Evolutionary conservation across 2,113 vertebrate species (phyloP).

Genomic region (Chionomys nivalis): DNA sequence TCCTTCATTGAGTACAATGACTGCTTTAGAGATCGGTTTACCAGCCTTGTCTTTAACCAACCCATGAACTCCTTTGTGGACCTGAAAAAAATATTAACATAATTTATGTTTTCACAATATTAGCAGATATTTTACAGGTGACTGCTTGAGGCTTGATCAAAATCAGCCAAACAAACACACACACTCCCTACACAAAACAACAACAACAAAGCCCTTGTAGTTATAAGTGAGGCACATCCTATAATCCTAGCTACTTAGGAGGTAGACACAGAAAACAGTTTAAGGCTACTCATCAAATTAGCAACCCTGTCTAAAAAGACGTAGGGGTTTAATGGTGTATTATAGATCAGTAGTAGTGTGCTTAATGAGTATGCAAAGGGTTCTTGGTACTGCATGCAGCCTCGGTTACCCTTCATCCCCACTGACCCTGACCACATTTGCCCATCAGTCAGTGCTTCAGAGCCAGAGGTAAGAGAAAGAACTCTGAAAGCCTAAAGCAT

Average conservation of each 20-base stretch:
- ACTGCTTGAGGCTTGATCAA: constrained; percentile 12
- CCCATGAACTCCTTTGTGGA: constrained; percentile 96
- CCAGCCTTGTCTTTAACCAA: constrained; percentile 94
- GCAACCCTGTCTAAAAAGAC: neutral
- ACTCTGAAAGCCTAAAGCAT: neutral
- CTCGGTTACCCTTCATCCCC: neutral
- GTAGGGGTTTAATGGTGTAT: neutral
- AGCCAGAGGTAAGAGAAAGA: neutral
- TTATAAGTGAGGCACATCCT: neutral
- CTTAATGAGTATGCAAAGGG: neutral
- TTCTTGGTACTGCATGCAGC: neutral
- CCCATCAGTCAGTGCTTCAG: constrained; percentile 34
- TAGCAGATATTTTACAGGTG: neutral
- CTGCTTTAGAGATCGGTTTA: constrained; percentile 92
- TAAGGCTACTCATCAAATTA: neutral
- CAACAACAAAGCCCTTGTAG: neutral
- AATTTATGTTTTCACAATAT: constrained; percentile 33
- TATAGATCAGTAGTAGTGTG: neutral
- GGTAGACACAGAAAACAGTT: neutral
- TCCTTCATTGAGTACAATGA: constrained; percentile 92
- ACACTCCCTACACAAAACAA: neutral
- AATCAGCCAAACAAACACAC: neutral
- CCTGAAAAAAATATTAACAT: constrained; percentile 85
- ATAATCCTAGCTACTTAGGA: neutral
- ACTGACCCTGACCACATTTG: constrained; percentile 3